These are phyloP conservation scores for Andricus grossulariae DNA, from an alignment of 1,140 invertebrate species.

Conservation along the genomic window DNA sequence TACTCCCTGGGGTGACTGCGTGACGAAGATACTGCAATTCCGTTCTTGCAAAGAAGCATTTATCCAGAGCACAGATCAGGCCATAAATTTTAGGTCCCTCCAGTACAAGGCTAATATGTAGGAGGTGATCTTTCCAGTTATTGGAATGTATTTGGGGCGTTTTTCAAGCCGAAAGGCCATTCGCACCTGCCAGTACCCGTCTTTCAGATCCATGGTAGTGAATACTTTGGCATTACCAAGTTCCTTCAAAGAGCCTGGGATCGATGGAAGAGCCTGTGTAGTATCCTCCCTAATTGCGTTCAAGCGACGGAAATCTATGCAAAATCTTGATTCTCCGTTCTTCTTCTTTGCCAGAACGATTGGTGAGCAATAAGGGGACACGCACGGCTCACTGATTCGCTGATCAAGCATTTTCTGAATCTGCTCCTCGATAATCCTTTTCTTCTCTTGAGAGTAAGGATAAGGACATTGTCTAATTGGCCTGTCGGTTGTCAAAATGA, in stretches of 20 bases:
- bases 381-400: constrained; percentile 53
- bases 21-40: constrained; percentile 34
- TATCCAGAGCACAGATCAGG: constrained; percentile 21
- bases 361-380: constrained; percentile 60
- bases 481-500: neutral
- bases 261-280: constrained; percentile 51
- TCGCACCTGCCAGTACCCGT: neutral
- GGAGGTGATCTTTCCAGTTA: constrained; percentile 34
- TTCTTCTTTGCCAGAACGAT: constrained; percentile 62
- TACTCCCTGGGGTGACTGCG: neutral
- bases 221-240: neutral
- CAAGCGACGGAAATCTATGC: constrained; percentile 70
- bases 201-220: neutral
- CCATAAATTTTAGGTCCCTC: constrained; percentile 33
- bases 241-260: constrained; percentile 1
- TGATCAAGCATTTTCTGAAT: constrained; percentile 42
- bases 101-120: constrained; percentile 16
- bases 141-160: neutral
- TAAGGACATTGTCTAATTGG: neutral
- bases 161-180: neutral
- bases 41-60: constrained; percentile 7
- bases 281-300: constrained; percentile 68
- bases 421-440: constrained; percentile 36
- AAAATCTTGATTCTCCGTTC: constrained; percentile 70
- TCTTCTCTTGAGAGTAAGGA: constrained; percentile 2